Evolutionary conservation across 1,140 invertebrate genomes (phyloP).

Genomic region (Papilio polytes): DNA sequence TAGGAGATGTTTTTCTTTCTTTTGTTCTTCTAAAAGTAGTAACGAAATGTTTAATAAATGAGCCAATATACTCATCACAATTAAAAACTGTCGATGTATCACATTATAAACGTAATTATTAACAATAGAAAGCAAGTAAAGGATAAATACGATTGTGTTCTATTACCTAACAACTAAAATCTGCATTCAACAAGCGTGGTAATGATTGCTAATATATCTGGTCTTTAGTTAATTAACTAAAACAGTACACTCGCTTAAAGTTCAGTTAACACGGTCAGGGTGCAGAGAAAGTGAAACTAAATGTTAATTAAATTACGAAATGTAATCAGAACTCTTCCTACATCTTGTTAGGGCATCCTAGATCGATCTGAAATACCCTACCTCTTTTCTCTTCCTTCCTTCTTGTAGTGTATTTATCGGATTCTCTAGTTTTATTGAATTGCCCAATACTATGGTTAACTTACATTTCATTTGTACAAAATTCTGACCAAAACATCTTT

Average conservation of each 20-base stretch:
- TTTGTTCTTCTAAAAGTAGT: background rate
- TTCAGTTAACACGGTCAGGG: constrained; percentile 36
- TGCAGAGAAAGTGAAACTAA: constrained; percentile 36
- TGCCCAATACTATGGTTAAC: background rate
- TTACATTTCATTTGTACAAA: too few relatives aligned
- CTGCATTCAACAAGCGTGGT: constrained; percentile 2
- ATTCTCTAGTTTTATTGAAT: background rate
- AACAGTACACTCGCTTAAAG: constrained; percentile 35
- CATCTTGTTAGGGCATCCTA: constrained; percentile 19
- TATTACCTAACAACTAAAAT: constrained; percentile 18
- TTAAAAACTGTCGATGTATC: background rate
- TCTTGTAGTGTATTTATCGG: background rate
- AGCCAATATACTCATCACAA: background rate
- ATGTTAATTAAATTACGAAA: constrained; percentile 37
- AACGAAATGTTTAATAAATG: background rate
- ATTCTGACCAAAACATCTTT: too few relatives aligned
- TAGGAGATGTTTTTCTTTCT: background rate
- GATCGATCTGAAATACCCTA: background rate
- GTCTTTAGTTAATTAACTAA: constrained; percentile 38
- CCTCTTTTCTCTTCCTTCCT: background rate
- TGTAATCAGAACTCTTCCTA: constrained; percentile 36
- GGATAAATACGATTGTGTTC: background rate
- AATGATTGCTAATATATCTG: constrained; percentile 31
- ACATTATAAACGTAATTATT: background rate
- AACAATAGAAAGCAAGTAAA: constrained; percentile 11